Percentiles rank a stretch among this genome's conserved stretches.
phyloP scores from a whole-genome alignment of 2,797 vertebrate genomes.

The Esox masquinongy region DNA sequence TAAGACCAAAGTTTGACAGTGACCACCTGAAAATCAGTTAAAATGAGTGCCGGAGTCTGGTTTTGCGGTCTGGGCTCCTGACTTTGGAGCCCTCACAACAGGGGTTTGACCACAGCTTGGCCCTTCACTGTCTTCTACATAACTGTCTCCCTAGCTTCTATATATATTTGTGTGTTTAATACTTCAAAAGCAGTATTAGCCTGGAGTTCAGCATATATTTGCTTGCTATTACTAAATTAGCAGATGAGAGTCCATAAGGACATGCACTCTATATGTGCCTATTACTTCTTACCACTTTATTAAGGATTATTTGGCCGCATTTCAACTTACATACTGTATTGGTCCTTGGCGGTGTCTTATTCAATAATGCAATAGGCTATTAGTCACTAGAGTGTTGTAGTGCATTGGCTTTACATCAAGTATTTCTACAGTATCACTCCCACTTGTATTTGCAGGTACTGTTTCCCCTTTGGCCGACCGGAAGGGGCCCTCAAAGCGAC shows the following conservation, averaged over 20 bases:
- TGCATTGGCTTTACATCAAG: constrained; percentile 6
- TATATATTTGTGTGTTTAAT: too few species aligned
- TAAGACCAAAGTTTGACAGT: too few species aligned
- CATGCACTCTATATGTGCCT: background rate
- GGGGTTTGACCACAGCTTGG: too few species aligned
- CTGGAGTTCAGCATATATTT: too few species aligned
- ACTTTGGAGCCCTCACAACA: too few species aligned
- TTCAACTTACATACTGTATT: background rate
- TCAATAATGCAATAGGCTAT: background rate
- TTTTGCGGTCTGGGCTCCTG: too few species aligned
- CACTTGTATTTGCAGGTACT: constrained; percentile 81
- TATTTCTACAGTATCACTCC: background rate
- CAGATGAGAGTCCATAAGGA: too few species aligned
- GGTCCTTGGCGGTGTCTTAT: background rate
- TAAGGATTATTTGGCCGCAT: background rate
- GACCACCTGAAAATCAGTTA: background rate
- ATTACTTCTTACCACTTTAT: background rate
- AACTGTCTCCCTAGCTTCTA: too few species aligned
- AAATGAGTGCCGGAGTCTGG: background rate
- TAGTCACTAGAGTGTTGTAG: background rate
- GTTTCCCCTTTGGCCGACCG: constrained; percentile 96
- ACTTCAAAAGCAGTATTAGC: too few species aligned
- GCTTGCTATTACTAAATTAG: too few species aligned
- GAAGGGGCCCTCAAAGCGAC: constrained; percentile 98
- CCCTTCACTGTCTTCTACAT: too few species aligned